A percentile compares a stretch with the other conserved stretches of the same genome.
These are phyloP conservation scores for Syngnathoides biaculeatus DNA, from an alignment of 2,113 vertebrate genomes.

Conservation along the genomic window DNA sequence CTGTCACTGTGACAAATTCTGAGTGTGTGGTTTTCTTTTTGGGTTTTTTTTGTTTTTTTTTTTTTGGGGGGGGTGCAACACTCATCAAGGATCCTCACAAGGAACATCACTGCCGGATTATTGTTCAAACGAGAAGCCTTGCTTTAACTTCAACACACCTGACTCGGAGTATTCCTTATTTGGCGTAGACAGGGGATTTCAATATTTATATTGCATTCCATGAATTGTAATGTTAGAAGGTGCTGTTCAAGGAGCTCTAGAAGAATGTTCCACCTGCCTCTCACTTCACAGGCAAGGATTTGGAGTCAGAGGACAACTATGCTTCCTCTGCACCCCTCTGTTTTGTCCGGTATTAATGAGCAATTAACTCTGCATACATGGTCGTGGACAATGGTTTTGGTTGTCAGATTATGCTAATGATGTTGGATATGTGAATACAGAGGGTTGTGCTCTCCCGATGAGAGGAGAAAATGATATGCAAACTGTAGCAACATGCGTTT, in stretches of 20 bases:
- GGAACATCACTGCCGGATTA: conserved; percentile 15
- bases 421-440: conserved; percentile 56
- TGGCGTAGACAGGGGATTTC: conserved; percentile 13
- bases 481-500: conserved; percentile 70
- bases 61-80: not conserved
- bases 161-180: not conserved
- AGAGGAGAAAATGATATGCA: conserved; percentile 71
- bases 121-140: conserved; percentile 17
- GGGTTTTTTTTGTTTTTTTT: too few species aligned
- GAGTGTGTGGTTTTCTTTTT: conserved; percentile 47
- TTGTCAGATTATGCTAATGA: conserved; percentile 74
- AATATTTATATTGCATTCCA: conserved; percentile 8
- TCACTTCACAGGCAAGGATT: conserved; percentile 44
- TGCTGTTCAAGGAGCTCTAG: conserved; percentile 20
- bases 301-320: conserved; percentile 37
- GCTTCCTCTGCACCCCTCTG: conserved; percentile 67
- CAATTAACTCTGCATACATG: conserved; percentile 75
- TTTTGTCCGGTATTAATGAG: conserved; percentile 71
- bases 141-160: conserved; percentile 14
- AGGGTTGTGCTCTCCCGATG: conserved; percentile 58
- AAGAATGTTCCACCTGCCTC: conserved; percentile 45
- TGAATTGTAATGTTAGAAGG: conserved; percentile 15
- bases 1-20: conserved; percentile 66
- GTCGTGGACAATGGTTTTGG: conserved; percentile 63
- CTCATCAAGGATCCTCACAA: not conserved